A percentile compares a stretch with the other conserved stretches of the same genome.
Evolutionary conservation across 2,888 invertebrate species (phyloP).

Genomic region (Spodoptera picta): DNA sequence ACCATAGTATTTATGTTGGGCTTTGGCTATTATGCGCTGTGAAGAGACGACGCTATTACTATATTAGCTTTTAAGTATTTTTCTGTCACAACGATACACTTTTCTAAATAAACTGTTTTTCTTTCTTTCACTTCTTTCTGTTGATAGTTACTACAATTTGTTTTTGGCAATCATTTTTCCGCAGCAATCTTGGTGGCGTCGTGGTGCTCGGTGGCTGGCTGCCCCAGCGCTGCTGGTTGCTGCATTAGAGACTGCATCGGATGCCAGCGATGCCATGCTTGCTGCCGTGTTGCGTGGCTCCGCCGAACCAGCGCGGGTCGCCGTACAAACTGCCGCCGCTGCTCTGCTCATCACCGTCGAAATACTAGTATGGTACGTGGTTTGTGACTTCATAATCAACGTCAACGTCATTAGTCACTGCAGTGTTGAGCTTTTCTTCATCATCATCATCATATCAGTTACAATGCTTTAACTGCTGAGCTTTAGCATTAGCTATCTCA

Average conservation of each 20-base stretch:
- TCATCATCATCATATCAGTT: too few relatives aligned
- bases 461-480: not conserved
- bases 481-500: not conserved
- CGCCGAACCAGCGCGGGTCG: conserved; percentile 65
- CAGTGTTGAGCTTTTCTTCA: too few relatives aligned
- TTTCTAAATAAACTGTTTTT: not conserved
- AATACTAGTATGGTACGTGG: conserved; percentile 80
- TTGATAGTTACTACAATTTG: too few relatives aligned
- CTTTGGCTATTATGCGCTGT: too few relatives aligned
- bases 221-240: conserved; percentile 81
- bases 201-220: conserved; percentile 81
- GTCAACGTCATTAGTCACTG: too few relatives aligned
- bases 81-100: not conserved
- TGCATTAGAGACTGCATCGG: conserved; percentile 80
- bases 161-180: not conserved
- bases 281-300: conserved; percentile 75
- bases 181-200: conserved; percentile 84
- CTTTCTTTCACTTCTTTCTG: not conserved
- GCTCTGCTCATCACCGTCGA: conserved; percentile 78
- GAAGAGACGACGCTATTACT: too few relatives aligned
- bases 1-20: too few relatives aligned
- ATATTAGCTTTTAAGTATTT: too few relatives aligned
- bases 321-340: conserved; percentile 71
- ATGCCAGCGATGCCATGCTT: conserved; percentile 79
- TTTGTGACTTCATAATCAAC: too few relatives aligned